Evolutionary conservation across 23 tunicate genomes (phyloP).

Genomic region (Botrylloides violaceus): DNA sequence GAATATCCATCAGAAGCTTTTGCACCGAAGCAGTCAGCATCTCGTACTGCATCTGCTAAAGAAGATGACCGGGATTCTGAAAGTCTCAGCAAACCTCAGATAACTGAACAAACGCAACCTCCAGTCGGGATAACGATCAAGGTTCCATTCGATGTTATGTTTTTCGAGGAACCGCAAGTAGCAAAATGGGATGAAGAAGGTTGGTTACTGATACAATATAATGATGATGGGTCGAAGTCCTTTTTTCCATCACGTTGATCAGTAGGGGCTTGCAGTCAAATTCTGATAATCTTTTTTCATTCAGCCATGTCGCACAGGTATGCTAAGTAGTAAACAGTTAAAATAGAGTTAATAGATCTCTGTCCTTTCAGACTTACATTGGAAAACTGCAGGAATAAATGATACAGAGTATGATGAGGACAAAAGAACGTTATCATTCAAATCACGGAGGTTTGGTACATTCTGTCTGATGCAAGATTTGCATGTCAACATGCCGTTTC

Average conservation of each 20-base stretch:
- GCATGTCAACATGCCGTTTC: conserved; percentile 87
- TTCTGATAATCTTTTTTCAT: too few relatives aligned
- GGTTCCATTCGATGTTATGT: conserved; percentile 63
- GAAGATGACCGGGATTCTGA: conserved; percentile 42
- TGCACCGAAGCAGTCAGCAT: conserved; percentile 23
- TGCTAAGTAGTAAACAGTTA: too few relatives aligned
- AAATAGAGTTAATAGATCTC: too few relatives aligned
- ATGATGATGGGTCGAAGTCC: too few relatives aligned
- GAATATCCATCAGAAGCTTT: conserved; percentile 52
- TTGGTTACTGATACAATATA: too few relatives aligned
- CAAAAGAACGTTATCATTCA: conserved; percentile 35
- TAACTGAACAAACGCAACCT: conserved; percentile 51
- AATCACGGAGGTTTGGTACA: conserved; percentile 43
- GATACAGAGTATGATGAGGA: conserved; percentile 40
- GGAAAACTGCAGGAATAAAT: conserved; percentile 64
- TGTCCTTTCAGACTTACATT: conserved; percentile 46
- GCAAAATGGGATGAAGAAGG: conserved; percentile 77
- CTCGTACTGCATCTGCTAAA: conserved; percentile 68
- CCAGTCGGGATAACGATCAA: conserved; percentile 56
- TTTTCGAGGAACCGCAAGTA: conserved; percentile 86
- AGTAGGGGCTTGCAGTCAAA: too few relatives aligned
- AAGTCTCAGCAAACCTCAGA: conserved; percentile 42
- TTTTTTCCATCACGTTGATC: too few relatives aligned
- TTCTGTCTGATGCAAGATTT: conserved; percentile 71
- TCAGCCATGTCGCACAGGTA: too few relatives aligned